Base-by-base conservation (phyloP, 2,888 invertebrate genomes). In the Beris morrisii region DNA sequence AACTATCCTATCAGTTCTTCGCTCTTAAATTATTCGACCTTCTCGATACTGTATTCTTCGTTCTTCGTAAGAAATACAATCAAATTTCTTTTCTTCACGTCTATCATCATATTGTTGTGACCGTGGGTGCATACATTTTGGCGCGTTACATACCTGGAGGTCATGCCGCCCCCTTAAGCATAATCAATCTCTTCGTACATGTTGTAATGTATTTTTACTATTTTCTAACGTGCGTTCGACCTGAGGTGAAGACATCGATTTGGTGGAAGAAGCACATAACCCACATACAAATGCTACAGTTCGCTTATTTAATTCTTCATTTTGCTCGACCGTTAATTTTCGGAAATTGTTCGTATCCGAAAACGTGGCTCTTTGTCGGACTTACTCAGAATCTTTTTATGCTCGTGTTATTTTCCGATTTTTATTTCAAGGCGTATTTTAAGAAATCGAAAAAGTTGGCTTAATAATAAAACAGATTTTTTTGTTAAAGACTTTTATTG, bases 261-360 rank as follows among this genome's bases (percentile, higher is more conserved):
- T 91, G 91, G 90, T 91, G 93, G 89, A 95, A 95, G 77, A 91
- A 90, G 70, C 85, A 91, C 74, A 88, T 95, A 68, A 95, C 95
- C 0, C 90, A 90, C 74, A 75, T 94, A 72, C 95, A 95, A 81
- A 85, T 95, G 76, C 86, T 87, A 0, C 91, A 91, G 76, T 91
- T 92, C 74, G 79, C 86, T 38, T 74, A 85, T 69, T 79, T 86
- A 38, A 78, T 86, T 0, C 65, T 87, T 0, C 88, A 89, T 71
- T 87, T 75, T 84, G 83, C 78, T 69, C 75, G 0, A 72, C 77
- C 11, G 67, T 85, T 44, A 72, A 83, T 0, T 81, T 86, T 73
- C 77, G 75, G 44, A 74, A 83, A 85, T 69, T 90, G 90, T 72
- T 81, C 72, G 0, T 88, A 83, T 72, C 88, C 89, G 2, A 80